phyloP scores from a whole-genome alignment of 2,113 vertebrate genomes.

The Mormyrus lacerda region DNA sequence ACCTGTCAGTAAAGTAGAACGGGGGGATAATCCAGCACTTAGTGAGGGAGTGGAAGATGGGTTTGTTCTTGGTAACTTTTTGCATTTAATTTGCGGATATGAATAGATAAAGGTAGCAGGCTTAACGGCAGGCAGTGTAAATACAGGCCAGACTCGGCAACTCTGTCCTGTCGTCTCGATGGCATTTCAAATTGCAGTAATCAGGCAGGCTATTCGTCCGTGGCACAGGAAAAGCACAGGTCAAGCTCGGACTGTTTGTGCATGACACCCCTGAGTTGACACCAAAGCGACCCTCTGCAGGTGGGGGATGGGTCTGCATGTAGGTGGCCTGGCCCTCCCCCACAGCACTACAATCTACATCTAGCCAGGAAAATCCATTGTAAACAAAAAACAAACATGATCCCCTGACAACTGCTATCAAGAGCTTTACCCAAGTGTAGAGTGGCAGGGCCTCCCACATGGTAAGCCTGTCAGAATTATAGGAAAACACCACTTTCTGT shows the following conservation, averaged over 20 bases:
- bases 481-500: neutral
- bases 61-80: neutral
- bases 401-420: neutral
- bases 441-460: slow-evolving; percentile 24
- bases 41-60: neutral
- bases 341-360: neutral
- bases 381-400: neutral
- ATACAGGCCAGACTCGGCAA: neutral
- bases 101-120: neutral
- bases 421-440: slow-evolving; percentile 31
- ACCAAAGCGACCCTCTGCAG: neutral
- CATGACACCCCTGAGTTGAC: neutral
- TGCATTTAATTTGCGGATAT: neutral
- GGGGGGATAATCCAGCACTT: neutral
- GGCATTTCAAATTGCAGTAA: neutral
- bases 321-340: neutral
- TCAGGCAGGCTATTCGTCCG: neutral
- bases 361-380: slow-evolving; percentile 6
- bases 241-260: neutral
- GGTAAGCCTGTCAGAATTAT: neutral
- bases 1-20: neutral
- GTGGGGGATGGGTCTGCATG: neutral
- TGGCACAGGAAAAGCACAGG: neutral
- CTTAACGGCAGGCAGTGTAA: neutral
- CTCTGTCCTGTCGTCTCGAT: neutral